Evolutionary conservation across 2,113 vertebrate genomes (phyloP).

Genomic region (Felis chaus): DNA sequence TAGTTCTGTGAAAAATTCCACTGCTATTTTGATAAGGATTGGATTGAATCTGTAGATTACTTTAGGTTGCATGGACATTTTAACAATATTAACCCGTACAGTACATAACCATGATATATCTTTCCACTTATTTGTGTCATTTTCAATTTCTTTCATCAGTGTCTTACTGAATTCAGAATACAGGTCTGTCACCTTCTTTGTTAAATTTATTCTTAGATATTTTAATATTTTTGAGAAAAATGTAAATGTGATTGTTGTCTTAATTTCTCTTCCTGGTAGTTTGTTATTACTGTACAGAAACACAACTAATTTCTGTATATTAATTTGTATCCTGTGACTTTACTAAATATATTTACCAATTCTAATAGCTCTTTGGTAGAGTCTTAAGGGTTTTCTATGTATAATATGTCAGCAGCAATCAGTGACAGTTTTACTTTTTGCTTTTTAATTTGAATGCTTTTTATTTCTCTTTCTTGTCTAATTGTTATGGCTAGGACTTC

Average conservation of each 20-base stretch:
- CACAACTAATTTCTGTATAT: background rate
- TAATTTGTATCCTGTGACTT: background rate
- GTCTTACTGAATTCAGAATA: background rate
- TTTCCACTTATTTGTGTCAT: background rate
- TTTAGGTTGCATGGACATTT: background rate
- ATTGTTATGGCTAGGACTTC: background rate
- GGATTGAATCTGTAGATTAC: background rate
- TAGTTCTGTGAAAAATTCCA: background rate
- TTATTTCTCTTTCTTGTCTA: background rate
- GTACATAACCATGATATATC: background rate
- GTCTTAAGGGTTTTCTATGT: background rate
- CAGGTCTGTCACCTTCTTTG: background rate
- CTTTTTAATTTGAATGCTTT: background rate
- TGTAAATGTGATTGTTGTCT: background rate
- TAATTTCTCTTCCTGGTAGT: background rate
- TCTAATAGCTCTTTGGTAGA: background rate
- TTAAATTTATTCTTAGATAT: background rate
- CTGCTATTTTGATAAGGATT: background rate
- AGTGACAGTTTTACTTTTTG: background rate
- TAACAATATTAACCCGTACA: background rate
- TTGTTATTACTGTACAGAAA: background rate
- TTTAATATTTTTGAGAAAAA: background rate
- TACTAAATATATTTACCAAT: background rate
- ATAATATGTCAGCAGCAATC: background rate
- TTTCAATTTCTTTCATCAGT: background rate